Base-by-base conservation (phyloP, 2,113 vertebrate species). In the Genyomyrus donnyi region DNA sequence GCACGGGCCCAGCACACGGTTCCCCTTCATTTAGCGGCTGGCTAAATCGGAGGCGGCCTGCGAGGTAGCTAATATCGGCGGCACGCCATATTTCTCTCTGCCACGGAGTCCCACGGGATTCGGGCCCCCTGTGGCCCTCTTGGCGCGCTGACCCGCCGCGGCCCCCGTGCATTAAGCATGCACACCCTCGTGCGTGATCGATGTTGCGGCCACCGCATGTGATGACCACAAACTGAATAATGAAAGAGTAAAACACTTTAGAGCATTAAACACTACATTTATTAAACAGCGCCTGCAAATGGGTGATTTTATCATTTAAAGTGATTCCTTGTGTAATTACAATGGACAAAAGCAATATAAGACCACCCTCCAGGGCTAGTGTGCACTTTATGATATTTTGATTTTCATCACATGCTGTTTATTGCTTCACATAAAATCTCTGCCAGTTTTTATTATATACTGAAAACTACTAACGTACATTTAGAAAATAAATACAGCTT, bases 261-360 rank as follows among this genome's bases (percentile, higher is more conserved):
- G 19, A 88, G 13, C 89, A 88, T 83, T 66, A 89, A 88, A 91
- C 70, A 62, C 83, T 50, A 85, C 83, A 80, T 87, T 89, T 89
- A 91, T 89, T 89, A 85, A 74, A 85, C 42, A 48, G 52, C 6
- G 88, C 62, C 42, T 52, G 9, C 45, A 58, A 50, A 77, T 31
- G 87, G 53, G 89, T 27, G 45, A 80, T 89, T 91, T 84, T 88
- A 89, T 92, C 85, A 89, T 90, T 46, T 52, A 56, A 91, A 91
- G 86, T 52, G 86, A 91, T 88, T 91, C 89, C 50, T 58, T 85
- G 13, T 66, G 53, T 88, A 88, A 89, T 88, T 90, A 90, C 80
- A 87, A 13, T 56, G 45, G 27, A 91, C 50, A 88, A 86, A 89
- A 90, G 84, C 49, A 88, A 85, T 74, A 70, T 48, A 88, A 45